A percentile compares a stretch with the other conserved stretches of the same genome.
These are phyloP conservation scores for Sebastes oblongus DNA, from an alignment of 2,797 vertebrate species.

Conservation along the genomic window DNA sequence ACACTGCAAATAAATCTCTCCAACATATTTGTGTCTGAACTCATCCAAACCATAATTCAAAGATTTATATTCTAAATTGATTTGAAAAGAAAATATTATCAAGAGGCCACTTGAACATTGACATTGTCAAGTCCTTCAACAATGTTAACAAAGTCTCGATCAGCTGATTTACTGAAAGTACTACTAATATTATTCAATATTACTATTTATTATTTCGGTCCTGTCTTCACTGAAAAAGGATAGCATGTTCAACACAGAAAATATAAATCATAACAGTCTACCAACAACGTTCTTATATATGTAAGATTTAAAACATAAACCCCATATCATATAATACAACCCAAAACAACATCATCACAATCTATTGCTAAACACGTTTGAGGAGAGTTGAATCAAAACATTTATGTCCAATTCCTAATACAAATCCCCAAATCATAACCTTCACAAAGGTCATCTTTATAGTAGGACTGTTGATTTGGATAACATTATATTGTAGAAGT, in stretches of 20 bases:
- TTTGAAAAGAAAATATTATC: slow-evolving; percentile 22
- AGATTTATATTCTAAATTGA: slow-evolving; percentile 19
- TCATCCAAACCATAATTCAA: slow-evolving; percentile 27
- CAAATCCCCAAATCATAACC: not conserved
- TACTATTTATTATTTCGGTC: too few relatives aligned
- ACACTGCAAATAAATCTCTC: slow-evolving; percentile 5
- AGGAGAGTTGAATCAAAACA: not conserved
- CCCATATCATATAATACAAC: too few relatives aligned
- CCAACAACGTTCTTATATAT: not conserved
- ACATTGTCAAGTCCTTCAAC: not conserved
- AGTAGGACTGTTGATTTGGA: not conserved
- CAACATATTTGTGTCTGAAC: slow-evolving; percentile 6
- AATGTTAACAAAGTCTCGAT: not conserved
- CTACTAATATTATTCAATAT: not conserved
- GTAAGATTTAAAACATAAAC: not conserved
- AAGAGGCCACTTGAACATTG: slow-evolving; percentile 5
- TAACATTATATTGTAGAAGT: not conserved
- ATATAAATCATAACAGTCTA: not conserved
- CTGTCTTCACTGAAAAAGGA: too few relatives aligned
- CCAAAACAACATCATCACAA: not conserved
- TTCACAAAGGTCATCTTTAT: not conserved
- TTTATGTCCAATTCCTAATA: not conserved
- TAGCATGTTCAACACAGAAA: not conserved
- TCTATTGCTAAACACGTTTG: not conserved
- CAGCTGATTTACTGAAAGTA: not conserved